phyloP scores from a whole-genome alignment of 1,140 invertebrate genomes.

The Cecropterus lyciades region DNA sequence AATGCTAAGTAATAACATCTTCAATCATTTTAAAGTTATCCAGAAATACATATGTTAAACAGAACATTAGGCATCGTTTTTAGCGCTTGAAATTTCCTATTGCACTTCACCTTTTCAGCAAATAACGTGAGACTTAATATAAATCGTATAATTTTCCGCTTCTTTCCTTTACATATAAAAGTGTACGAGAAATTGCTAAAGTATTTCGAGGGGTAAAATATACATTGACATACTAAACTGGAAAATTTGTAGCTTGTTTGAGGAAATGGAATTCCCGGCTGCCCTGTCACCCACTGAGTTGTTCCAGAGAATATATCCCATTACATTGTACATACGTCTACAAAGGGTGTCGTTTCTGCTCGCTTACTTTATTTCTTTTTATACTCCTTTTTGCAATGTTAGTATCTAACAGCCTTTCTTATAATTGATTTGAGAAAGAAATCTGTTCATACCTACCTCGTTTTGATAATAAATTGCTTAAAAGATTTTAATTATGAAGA shows the following conservation, averaged over 20 bases:
- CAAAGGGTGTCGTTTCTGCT: conserved; percentile 21
- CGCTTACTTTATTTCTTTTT: conserved; percentile 1
- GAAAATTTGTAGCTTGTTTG: conserved; percentile 34
- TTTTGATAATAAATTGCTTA: no score
- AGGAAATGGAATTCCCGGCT: conserved; percentile 33
- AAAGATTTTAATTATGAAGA: no score
- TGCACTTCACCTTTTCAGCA: no score
- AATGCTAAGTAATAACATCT: no score
- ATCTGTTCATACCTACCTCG: no score
- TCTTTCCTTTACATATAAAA: conserved; percentile 16
- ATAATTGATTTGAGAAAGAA: no score
- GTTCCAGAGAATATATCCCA: conserved; percentile 27
- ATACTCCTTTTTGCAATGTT: not conserved
- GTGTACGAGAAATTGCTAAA: conserved; percentile 20
- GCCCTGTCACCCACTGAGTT: conserved; percentile 25
- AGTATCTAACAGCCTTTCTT: no score
- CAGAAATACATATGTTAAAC: no score
- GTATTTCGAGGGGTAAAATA: conserved; percentile 22
- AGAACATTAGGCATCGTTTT: no score
- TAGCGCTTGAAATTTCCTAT: no score
- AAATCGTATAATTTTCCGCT: not conserved
- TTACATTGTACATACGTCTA: conserved; percentile 25
- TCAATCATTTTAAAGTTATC: no score
- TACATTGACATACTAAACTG: conserved; percentile 33
- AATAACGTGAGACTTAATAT: not conserved